phyloP scores from a whole-genome alignment of 1,140 invertebrate genomes.

The Yoshiicerus persimilis region DNA sequence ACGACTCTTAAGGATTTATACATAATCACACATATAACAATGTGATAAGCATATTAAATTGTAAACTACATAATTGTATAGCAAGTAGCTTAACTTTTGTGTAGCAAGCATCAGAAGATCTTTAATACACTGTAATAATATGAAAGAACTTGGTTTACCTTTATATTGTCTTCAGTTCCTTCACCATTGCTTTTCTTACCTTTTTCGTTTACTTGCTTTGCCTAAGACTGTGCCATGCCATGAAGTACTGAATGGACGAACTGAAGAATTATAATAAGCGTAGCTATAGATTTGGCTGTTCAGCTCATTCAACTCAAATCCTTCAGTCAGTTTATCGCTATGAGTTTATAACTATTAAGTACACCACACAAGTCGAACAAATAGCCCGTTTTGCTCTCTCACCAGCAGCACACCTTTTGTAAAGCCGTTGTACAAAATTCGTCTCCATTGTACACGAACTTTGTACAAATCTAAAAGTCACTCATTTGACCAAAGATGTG shows the following conservation, averaged over 20 bases:
- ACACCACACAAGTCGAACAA: conserved; percentile 48
- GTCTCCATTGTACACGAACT: not conserved
- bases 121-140: not conserved
- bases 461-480: conserved; percentile 16
- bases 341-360: conserved; percentile 18
- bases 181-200: not conserved
- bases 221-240: not conserved
- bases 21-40: too few relatives aligned
- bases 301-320: not conserved
- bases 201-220: not conserved
- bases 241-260: not conserved
- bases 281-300: not conserved
- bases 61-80: too few relatives aligned
- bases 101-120: not conserved
- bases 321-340: conserved; percentile 2
- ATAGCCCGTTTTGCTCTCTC: conserved; percentile 35
- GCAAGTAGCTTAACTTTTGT: too few relatives aligned
- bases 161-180: not conserved
- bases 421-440: too few relatives aligned
- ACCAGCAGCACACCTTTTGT: conserved; percentile 1
- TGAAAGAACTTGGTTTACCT: not conserved
- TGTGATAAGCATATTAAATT: too few relatives aligned
- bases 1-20: too few relatives aligned
- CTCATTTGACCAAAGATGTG: not conserved
- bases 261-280: not conserved